A percentile compares a stretch with the other conserved stretches of the same genome.
Evolutionary conservation across 2,113 vertebrate species (phyloP).

Genomic region (Pyrgilauda ruficollis): DNA sequence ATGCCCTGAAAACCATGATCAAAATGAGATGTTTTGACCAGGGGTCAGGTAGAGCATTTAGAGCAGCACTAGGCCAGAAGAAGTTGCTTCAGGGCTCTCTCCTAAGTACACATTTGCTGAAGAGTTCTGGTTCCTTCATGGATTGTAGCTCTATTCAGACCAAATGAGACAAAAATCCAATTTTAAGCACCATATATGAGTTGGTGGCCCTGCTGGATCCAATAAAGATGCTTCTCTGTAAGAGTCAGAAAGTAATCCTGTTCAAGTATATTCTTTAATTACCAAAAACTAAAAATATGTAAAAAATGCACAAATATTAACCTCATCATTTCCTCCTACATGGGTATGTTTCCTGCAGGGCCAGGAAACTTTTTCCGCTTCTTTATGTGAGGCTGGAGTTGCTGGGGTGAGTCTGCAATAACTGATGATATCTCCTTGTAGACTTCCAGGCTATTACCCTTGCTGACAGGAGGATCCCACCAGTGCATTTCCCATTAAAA

Average conservation of each 20-base stretch:
- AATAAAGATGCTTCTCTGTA: not conserved
- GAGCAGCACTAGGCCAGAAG: not conserved
- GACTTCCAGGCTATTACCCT: not conserved
- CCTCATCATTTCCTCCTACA: rapidly evolving
- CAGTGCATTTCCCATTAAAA: not conserved
- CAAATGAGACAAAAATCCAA: not conserved
- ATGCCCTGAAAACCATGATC: not conserved
- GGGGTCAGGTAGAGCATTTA: not conserved
- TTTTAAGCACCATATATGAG: not conserved
- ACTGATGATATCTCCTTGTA: not conserved
- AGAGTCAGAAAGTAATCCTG: not conserved
- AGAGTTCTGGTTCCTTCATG: not conserved
- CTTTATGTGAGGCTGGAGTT: not conserved
- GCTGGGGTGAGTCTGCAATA: not conserved
- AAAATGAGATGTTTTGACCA: not conserved
- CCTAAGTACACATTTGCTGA: not conserved
- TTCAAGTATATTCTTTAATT: not conserved
- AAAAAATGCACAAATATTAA: not conserved
- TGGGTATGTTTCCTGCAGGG: not conserved
- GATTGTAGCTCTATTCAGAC: not conserved
- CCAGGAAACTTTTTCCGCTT: not conserved
- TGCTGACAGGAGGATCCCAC: not conserved
- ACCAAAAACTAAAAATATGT: not conserved
- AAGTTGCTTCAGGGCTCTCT: not conserved
- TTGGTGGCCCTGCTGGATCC: not conserved